Evolutionary conservation across 2,888 invertebrate species (phyloP).

Genomic region (Heliconius sara): DNA sequence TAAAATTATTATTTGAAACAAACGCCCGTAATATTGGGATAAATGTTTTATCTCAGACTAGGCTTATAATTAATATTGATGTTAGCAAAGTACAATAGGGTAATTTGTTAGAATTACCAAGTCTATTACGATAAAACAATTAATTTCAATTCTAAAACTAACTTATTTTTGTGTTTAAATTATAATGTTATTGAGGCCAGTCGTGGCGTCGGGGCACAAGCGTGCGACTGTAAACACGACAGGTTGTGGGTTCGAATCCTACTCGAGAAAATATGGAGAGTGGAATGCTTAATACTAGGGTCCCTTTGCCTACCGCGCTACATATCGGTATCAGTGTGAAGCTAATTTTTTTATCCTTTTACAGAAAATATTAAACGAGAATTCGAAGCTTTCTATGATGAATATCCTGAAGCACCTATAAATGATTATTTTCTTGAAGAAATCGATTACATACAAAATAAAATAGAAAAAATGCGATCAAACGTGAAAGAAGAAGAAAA

Average conservation of each 20-base stretch:
- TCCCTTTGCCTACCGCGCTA: no score
- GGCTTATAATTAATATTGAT: neutral
- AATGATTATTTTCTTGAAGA: conserved; percentile 59
- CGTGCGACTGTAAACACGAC: no score
- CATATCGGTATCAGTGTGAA: no score
- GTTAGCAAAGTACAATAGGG: neutral
- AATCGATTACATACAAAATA: conserved; percentile 46
- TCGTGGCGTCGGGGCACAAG: no score
- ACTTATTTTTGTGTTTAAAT: neutral
- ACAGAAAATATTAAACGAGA: conserved; percentile 74
- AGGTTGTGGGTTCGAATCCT: no score
- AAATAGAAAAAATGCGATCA: conserved; percentile 49
- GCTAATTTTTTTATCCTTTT: conserved; percentile 48
- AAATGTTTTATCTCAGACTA: neutral
- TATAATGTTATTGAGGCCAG: neutral
- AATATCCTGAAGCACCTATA: conserved; percentile 64
- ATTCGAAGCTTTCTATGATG: conserved; percentile 71
- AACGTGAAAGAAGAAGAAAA: conserved; percentile 50
- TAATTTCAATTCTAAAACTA: neutral
- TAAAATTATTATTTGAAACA: neutral
- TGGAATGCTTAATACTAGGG: no score
- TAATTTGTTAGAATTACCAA: conserved; percentile 6
- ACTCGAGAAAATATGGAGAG: no score
- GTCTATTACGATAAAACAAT: neutral
- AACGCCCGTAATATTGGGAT: neutral